Conservation (phyloP, 1,140 invertebrate species). For the Drosophila bocki region DNA sequence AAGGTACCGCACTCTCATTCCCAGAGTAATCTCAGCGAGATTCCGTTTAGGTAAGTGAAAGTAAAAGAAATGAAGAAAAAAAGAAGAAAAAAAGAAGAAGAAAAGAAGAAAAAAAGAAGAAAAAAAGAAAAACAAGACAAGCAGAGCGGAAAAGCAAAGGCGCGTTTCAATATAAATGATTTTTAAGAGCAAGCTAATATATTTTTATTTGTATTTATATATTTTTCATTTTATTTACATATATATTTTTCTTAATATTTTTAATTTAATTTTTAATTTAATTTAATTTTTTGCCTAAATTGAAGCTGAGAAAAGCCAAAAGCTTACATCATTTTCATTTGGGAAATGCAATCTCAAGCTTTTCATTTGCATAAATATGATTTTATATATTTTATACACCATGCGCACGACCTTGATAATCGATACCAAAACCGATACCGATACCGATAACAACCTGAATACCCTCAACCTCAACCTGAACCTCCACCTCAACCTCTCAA, state of each 20-base stretch:
- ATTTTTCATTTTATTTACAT: conserved; percentile 21
- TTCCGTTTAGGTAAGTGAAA: conserved; percentile 88
- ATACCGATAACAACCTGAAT: conserved; percentile 9
- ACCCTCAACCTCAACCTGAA: background rate
- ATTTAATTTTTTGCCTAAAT: conserved; percentile 28
- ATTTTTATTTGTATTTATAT: conserved; percentile 16
- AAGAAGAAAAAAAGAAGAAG: too few species aligned
- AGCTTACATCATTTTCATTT: conserved; percentile 11
- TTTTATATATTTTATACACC: conserved; percentile 37
- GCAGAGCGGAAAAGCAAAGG: too few species aligned
- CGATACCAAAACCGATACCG: background rate
- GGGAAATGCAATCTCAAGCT: conserved; percentile 22
- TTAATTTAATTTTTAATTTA: conserved; percentile 16
- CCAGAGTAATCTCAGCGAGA: conserved; percentile 92
- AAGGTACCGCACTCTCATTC: conserved; percentile 91
- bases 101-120: too few species aligned
- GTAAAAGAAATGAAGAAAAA: too few species aligned
- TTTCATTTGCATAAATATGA: conserved; percentile 30
- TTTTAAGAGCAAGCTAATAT: conserved; percentile 22
- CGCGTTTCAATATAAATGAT: background rate
- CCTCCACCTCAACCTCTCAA: background rate
- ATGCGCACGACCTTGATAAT: conserved; percentile 33
- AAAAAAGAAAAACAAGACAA: too few species aligned
- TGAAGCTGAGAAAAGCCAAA: conserved; percentile 19
- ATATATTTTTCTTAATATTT: conserved; percentile 32